Evolutionary conservation across 1,140 invertebrate genomes (phyloP), one percentile per base, ranked within the genome.

Genomic region (Ceratina japonica): DNA sequence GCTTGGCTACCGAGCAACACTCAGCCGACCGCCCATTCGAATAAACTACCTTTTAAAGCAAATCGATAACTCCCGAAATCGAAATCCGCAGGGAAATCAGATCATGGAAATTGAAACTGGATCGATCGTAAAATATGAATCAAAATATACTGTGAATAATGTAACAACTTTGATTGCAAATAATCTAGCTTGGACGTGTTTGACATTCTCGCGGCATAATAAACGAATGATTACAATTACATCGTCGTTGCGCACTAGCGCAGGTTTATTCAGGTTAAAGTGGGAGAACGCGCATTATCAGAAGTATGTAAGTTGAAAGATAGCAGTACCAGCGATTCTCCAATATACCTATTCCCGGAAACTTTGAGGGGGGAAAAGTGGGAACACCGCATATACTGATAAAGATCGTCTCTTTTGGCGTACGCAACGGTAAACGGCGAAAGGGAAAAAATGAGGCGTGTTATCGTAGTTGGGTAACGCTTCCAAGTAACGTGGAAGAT

Each of bases 1-100:
- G 68, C 10, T 77, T 77, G 75, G 75, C 75, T 20, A 16, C 12
- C 15, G 49, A 27, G 52, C 75, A 77, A 68, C 54, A 52, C n/a
- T 61, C 10, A 4, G 12, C 0, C 18, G 18, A 18, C 64, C 13
- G 15, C 44, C 16, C 5, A 56, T 56, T 56, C 54, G 54, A 52
- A 22, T 18, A 27, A 20, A 10, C 18, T 8, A 44, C 37, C 16
- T 49, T 13, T 52, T 15, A 37, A 51, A 69, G 22, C 31, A n/a
- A 70, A 70, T 66, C 56, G 18, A 76, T 70, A 22, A 22, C 24
- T 3, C n/a, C 24, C 0, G 58, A 59, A 22, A 24, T 3, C 20
- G 24, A 27, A 61, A 3, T 15, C 5, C 0, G 24, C 24, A 24
- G 31, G 27, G 15, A 18, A 37, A 31, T 15, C 2, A 16, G 61